Evolutionary conservation across 2,888 invertebrate species (phyloP), one percentile per base, ranked within the genome.

Genomic region (Cybosia mesomella): DNA sequence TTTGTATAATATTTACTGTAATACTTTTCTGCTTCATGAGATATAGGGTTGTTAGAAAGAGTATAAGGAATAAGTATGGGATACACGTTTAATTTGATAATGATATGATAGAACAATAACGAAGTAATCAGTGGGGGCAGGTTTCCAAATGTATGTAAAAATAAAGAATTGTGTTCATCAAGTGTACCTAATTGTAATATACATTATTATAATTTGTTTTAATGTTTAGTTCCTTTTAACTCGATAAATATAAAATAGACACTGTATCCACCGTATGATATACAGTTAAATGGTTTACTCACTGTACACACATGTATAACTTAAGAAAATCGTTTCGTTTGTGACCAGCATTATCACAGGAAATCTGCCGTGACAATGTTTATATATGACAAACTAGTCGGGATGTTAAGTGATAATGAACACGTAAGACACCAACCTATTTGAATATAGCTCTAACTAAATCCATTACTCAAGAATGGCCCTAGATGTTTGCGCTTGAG

Each of bases 21-120:
- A 93, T 94, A 93, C 94, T 94, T 94, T 94, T 92, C 88, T 94
- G 94, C 94, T 94, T 94, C 94, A 94, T 94, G 93, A 91, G 85
- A 87, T 93, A 90, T 92, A 92, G 91, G 90, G 90, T 89, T 88
- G 90, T 92, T 93, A 93, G 92, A 84, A 83, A 80, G 88, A 89
- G 83, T 91, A 83, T 92, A 92, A 90, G 88, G 88, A 87, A 90
- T 93, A 93, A 92, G 89, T 92, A 91, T 89, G 90, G 90, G 85
- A 88, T 86, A 87, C 90, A 85, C 87, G 83, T 88, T 91, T 90
- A 85, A 86, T 84, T 91, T 90, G 78, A 76, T 88, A 84, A 85
- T 88, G 83, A 68, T 77, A 64, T 72, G 73, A 88, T 89, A 90
- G 88, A 90, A 88, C 88, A 89, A 88, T 87, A 85, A 87, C 81